Evolutionary conservation across 2,797 vertebrate genomes (phyloP).

Genomic region (Onychomys torridus): DNA sequence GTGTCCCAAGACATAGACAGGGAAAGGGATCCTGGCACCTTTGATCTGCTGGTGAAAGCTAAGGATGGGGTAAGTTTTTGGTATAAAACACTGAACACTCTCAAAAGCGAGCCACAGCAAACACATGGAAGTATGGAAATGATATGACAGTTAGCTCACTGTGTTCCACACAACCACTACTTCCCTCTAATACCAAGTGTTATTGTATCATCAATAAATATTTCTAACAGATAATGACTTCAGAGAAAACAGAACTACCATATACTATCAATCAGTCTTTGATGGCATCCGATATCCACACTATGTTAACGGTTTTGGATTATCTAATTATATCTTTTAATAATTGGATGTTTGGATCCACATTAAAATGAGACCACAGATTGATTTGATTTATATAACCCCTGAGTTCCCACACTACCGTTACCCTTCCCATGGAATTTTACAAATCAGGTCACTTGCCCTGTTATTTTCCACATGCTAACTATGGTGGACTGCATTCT

Average conservation of each 20-base stretch:
- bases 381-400: not conserved
- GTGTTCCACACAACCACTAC: not conserved
- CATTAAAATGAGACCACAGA: not conserved
- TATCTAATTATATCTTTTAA: constrained; percentile 42
- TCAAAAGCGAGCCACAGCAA: not conserved
- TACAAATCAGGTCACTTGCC: not conserved
- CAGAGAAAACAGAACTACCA: not conserved
- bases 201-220: constrained; percentile 13
- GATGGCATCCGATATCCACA: not conserved
- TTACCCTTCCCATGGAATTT: not conserved
- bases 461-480: not conserved
- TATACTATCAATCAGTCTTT: not conserved
- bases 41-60: constrained; percentile 94
- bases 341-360: constrained; percentile 22
- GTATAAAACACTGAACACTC: not conserved
- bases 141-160: not conserved
- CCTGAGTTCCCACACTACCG: not conserved
- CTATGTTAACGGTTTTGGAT: not conserved
- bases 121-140: not conserved
- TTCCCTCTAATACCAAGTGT: not conserved
- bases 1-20: constrained; percentile 94
- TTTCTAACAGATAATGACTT: not conserved
- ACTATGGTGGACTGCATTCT: not conserved
- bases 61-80: constrained; percentile 92
- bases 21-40: constrained; percentile 89